Conservation (phyloP, 2,113 vertebrate genomes). For the Colistium nudipinnis region DNA sequence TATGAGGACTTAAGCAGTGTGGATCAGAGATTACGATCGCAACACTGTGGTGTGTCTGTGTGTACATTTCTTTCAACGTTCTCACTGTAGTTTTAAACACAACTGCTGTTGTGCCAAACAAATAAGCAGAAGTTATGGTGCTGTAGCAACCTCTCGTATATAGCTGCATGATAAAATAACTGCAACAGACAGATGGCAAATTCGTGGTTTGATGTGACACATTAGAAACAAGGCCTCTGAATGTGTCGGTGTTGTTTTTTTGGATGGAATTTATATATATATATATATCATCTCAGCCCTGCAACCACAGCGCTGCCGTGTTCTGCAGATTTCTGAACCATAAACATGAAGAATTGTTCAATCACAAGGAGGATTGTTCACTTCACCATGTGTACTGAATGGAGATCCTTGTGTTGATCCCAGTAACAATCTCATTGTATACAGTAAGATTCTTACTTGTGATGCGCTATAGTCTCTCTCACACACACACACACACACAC, state of each 20-base stretch:
- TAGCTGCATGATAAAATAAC: background rate
- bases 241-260: background rate
- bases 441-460: slow-evolving; percentile 13
- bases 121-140: slow-evolving; percentile 18
- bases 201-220: slow-evolving; percentile 11
- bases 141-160: too few relatives aligned
- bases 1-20: slow-evolving; percentile 67
- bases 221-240: background rate
- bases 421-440: slow-evolving; percentile 7
- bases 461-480: slow-evolving; percentile 9
- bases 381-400: slow-evolving; percentile 25
- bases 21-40: slow-evolving; percentile 62
- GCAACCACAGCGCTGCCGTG: background rate
- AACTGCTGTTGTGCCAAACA: slow-evolving; percentile 2
- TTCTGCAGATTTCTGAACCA: slow-evolving; percentile 23
- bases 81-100: slow-evolving; percentile 7
- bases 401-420: slow-evolving; percentile 6
- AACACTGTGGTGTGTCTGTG: slow-evolving; percentile 25
- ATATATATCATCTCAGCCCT: slow-evolving; percentile 29
- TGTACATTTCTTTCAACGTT: background rate
- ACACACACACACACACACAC: background rate
- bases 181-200: background rate
- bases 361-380: slow-evolving; percentile 22
- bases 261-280: too few relatives aligned
- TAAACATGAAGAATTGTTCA: slow-evolving; percentile 17